A percentile compares a stretch with the other conserved stretches of the same genome.
Conservation (phyloP, 2,113 vertebrate species). For the Brienomyrus brachyistius region DNA sequence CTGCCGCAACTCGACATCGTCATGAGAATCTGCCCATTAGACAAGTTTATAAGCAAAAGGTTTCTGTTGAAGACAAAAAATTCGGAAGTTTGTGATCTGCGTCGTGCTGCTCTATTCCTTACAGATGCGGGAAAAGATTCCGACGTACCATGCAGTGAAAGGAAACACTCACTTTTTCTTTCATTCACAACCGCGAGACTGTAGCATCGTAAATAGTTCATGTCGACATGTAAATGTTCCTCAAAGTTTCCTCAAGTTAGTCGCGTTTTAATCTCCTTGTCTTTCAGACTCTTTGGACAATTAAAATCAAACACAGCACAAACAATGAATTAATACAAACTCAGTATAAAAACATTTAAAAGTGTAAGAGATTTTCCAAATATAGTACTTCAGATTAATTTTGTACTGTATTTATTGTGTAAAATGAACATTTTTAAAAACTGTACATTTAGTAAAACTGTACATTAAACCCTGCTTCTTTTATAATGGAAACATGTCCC, state of each 20-base stretch:
- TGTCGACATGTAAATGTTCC: constrained; percentile 24
- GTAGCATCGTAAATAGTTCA: not conserved
- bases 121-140: not conserved
- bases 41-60: not conserved
- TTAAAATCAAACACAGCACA: constrained; percentile 65
- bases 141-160: not conserved
- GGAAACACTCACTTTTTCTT: not conserved
- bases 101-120: constrained; percentile 14
- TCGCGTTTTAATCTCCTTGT: constrained; percentile 10
- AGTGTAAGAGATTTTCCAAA: constrained; percentile 73
- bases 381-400: constrained; percentile 97
- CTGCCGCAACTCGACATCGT: not conserved
- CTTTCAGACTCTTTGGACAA: constrained; percentile 55
- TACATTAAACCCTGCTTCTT: constrained; percentile 96
- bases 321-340: constrained; percentile 58
- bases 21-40: not conserved
- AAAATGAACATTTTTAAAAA: constrained; percentile 92
- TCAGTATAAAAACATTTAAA: constrained; percentile 58
- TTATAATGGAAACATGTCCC: constrained; percentile 62
- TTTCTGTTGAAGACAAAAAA: not conserved
- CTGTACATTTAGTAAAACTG: constrained; percentile 97
- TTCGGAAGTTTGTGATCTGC: not conserved
- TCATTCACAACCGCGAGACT: not conserved
- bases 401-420: constrained; percentile 99
- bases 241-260: constrained; percentile 35